A percentile compares a stretch with the other conserved stretches of the same genome.
Evolutionary conservation across 2,797 vertebrate species (phyloP).

Genomic region (Lycodopsis pacificus): DNA sequence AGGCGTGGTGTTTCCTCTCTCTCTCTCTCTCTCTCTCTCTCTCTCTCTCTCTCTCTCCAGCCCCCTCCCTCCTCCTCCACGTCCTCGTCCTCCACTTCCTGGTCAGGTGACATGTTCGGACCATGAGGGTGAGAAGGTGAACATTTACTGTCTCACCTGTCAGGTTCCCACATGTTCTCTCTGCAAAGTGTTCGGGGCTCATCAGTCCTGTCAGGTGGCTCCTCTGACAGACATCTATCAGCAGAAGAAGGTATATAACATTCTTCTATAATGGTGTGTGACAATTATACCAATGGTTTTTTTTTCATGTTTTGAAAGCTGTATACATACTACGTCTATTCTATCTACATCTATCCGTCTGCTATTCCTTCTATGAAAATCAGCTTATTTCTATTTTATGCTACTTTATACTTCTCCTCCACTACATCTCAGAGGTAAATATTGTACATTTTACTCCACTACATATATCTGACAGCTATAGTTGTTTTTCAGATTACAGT

Average conservation of each 20-base stretch:
- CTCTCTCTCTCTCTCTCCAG: slow-evolving; percentile 28
- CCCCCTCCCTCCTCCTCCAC: slow-evolving; percentile 51
- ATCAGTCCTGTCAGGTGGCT: slow-evolving; percentile 83
- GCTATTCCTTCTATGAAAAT: neutral
- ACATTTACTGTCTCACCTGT: slow-evolving; percentile 87
- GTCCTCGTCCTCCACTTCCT: slow-evolving; percentile 56
- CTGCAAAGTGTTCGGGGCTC: slow-evolving; percentile 88
- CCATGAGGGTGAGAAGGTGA: slow-evolving; percentile 86
- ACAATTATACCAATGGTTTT: neutral
- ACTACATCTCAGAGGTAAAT: too few species aligned
- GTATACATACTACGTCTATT: neutral
- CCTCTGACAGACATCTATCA: slow-evolving; percentile 81
- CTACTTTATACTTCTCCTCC: too few species aligned
- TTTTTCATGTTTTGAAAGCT: neutral
- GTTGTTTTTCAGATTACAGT: too few species aligned
- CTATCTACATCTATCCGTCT: neutral
- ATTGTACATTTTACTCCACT: too few species aligned
- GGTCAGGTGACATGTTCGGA: slow-evolving; percentile 76
- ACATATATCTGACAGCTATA: too few species aligned
- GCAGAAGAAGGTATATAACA: slow-evolving; percentile 79
- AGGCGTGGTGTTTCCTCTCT: neutral
- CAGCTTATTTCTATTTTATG: too few species aligned
- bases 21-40: neutral
- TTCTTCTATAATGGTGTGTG: neutral
- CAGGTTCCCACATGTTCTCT: slow-evolving; percentile 86